phyloP scores from a whole-genome alignment of 2,113 vertebrate species.

The Damaliscus lunatus region DNA sequence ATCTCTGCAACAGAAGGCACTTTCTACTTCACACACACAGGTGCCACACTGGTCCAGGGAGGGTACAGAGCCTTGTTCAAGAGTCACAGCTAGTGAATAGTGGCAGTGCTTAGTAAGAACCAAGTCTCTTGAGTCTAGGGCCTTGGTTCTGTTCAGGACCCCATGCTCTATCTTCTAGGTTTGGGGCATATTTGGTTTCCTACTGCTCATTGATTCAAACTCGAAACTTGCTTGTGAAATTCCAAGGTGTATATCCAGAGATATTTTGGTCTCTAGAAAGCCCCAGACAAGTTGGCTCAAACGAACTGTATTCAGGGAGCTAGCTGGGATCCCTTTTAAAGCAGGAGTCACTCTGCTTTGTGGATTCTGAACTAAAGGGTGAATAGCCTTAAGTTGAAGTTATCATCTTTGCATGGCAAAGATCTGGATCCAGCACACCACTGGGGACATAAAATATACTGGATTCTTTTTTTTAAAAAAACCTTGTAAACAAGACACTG shows the following conservation, averaged over 20 bases:
- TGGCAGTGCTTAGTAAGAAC: background rate
- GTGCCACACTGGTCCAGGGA: background rate
- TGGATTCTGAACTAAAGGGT: background rate
- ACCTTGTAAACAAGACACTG: background rate
- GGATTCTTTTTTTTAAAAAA: background rate
- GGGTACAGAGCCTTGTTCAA: background rate
- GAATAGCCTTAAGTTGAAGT: background rate
- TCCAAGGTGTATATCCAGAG: background rate
- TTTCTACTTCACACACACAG: background rate
- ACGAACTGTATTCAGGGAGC: background rate
- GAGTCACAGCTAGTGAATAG: background rate
- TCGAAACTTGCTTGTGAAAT: background rate
- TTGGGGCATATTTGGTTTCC: background rate
- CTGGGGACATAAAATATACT: background rate
- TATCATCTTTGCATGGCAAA: background rate
- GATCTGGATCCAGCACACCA: background rate
- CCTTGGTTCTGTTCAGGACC: background rate
- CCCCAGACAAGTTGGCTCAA: background rate
- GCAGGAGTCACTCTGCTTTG: background rate
- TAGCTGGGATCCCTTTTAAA: background rate
- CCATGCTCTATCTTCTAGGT: background rate
- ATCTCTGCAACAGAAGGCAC: background rate
- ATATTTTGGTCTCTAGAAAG: conserved; percentile 2
- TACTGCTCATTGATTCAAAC: background rate
- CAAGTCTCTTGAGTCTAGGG: background rate